Conservation (phyloP, 2,888 invertebrate genomes). For the Neuroscelio doddi region DNA sequence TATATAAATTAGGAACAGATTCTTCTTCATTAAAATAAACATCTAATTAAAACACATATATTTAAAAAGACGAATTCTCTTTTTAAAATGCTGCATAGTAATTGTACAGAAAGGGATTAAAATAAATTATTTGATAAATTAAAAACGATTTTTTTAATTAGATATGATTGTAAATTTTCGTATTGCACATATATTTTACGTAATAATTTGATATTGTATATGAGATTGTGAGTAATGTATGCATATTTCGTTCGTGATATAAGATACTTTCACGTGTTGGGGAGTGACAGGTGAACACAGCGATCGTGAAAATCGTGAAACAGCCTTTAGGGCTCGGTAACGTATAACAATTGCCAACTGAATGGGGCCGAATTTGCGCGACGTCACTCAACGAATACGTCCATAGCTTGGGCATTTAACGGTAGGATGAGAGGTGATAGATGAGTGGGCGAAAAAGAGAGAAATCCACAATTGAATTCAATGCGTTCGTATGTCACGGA, state of each 20-base stretch:
- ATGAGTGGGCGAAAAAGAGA: constrained; percentile 33
- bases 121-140: too few relatives aligned
- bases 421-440: constrained; percentile 43
- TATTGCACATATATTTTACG: too few relatives aligned
- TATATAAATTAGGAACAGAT: constrained; percentile 10
- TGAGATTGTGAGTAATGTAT: constrained; percentile 1
- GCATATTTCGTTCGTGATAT: not conserved
- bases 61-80: too few relatives aligned
- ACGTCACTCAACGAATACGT: constrained; percentile 34
- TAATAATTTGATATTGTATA: too few relatives aligned
- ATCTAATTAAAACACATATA: too few relatives aligned
- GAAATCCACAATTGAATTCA: constrained; percentile 37
- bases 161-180: too few relatives aligned
- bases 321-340: constrained; percentile 16
- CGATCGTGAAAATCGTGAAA: constrained; percentile 12
- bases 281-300: constrained; percentile 21
- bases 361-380: constrained; percentile 45
- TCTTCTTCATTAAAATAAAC: too few relatives aligned
- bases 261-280: constrained; percentile 7
- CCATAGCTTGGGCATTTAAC: constrained; percentile 44
- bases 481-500: constrained; percentile 13
- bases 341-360: constrained; percentile 34
- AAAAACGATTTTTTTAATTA: too few relatives aligned
- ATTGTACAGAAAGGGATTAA: too few relatives aligned
- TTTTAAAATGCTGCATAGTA: too few relatives aligned